Evolutionary conservation across 1,140 invertebrate genomes (phyloP), one percentile per base, ranked within the genome.

Genomic region (Calephelis nemesis): DNA sequence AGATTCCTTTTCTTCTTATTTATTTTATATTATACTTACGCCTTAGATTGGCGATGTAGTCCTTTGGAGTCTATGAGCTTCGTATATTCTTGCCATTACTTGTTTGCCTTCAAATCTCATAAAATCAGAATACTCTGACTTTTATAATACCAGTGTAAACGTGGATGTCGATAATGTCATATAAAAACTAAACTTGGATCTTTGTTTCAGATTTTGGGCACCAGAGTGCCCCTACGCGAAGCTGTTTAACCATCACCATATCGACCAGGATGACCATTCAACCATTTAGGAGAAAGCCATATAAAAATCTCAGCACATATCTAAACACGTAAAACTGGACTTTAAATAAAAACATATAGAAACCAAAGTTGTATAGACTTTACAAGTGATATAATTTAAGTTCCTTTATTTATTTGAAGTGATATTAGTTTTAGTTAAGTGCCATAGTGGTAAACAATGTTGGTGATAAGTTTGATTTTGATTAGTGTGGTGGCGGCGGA

Each of bases 381-480:
- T 77, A 67, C 40, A 69, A 82, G 78, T 81, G 74, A 79, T 74
- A 74, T 70, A 74, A 65, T 62, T 79, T 52, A 19, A 75, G 78
- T 85, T 86, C 81, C 80, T 84, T 50, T 74, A 76, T 78, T 78
- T 76, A 75, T 76, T 45, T 73, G 12, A 66, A 82, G 85, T 89
- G 83, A 88, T 89, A 89, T 82, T 88, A 85, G 82, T 80, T 70
- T 74, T 47, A 79, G 74, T 75, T 71, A 71, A 69, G 82, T 87
- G 83, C 81, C 82, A 84, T 86, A 79, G 65, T 67, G 63, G 63
- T 66, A 58, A 62, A 82, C 76, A 71, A 77, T 77, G 74, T 76
- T 80, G 67, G 67, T 77, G 68, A 75, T 85, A 50, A 69, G 73
- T 71, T 60, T 87, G 42, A 15, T 84, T 62, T 64, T 71, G 42